Percentiles rank a stretch among this genome's conserved stretches.
Conservation (phyloP, 2,113 vertebrate genomes). For the Sturnira hondurensis region DNA sequence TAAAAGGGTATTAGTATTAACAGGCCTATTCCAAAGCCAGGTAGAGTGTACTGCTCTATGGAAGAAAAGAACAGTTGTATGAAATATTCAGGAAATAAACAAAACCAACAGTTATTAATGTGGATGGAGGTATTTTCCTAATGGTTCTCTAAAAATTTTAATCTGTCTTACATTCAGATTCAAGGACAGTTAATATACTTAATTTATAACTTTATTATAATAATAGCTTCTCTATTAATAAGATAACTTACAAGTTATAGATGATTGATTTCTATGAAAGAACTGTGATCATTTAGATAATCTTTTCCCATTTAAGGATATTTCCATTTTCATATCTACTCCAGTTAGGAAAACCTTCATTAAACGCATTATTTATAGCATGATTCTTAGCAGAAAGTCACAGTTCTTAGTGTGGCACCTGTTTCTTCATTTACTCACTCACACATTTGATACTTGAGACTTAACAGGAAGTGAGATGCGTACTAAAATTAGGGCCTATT, state of each 20-base stretch:
- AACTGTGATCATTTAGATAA: not conserved
- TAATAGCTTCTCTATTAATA: not conserved
- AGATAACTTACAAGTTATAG: not conserved
- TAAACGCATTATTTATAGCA: not conserved
- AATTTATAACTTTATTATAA: not conserved
- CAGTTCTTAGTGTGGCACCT: not conserved
- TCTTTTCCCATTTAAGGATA: not conserved
- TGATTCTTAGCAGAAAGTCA: not conserved
- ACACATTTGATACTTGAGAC: not conserved
- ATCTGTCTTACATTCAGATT: not conserved
- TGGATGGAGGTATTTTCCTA: not conserved
- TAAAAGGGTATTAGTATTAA: not conserved
- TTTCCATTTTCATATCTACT: not conserved
- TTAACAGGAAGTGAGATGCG: not conserved
- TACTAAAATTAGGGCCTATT: not conserved
- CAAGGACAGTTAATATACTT: not conserved
- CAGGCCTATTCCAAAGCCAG: not conserved
- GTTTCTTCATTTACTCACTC: not conserved
- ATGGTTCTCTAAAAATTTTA: not conserved
- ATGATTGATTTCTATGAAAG: slow-evolving; percentile 2
- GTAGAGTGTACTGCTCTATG: not conserved
- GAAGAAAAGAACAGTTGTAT: not conserved
- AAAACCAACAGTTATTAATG: not conserved
- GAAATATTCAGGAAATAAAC: not conserved
- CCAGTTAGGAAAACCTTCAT: not conserved